Percentiles rank a stretch among this genome's conserved stretches.
phyloP scores from a whole-genome alignment of 2,888 invertebrate genomes.

The Parthenolecanium corni region DNA sequence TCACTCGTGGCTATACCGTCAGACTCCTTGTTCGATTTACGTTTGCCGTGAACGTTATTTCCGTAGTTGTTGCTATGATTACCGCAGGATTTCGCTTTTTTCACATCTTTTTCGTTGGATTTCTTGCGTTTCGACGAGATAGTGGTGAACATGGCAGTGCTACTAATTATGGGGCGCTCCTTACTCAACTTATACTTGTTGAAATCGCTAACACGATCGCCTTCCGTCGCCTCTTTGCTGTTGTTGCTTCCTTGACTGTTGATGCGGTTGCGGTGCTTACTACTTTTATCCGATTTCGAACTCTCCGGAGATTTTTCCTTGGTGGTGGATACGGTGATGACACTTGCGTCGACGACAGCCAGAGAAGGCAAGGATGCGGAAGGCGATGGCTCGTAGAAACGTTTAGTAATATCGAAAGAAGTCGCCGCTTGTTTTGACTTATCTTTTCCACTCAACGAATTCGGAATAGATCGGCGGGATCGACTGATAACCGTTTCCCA shows the following conservation, averaged over 20 bases:
- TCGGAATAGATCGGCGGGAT: constrained; percentile 47
- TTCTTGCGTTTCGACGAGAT: constrained; percentile 23
- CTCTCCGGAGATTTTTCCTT: constrained; percentile 3
- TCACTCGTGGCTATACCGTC: constrained; percentile 32
- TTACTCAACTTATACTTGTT: constrained; percentile 9
- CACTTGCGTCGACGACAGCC: constrained; percentile 35
- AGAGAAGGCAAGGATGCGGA: constrained; percentile 70
- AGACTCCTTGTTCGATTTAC: constrained; percentile 1
- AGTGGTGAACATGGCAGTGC: constrained; percentile 38
- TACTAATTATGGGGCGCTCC: constrained; percentile 32
- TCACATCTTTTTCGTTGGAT: constrained; percentile 1
- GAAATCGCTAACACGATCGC: neutral
- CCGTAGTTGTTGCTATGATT: neutral
- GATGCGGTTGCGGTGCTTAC: constrained; percentile 28
- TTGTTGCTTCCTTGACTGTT: constrained; percentile 12
- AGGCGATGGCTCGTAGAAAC: constrained; percentile 71
- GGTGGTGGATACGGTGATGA: neutral
- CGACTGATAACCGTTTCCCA: constrained; percentile 78
- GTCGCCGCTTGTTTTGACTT: neutral
- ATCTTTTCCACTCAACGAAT: constrained; percentile 18
- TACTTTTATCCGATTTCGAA: constrained; percentile 13
- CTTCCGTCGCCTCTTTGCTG: no score
- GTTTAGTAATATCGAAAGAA: constrained; percentile 43
- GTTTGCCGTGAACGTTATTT: neutral
- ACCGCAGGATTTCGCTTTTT: neutral